phyloP scores from a whole-genome alignment of 2,888 invertebrate species.

The Serripes groenlandicus region DNA sequence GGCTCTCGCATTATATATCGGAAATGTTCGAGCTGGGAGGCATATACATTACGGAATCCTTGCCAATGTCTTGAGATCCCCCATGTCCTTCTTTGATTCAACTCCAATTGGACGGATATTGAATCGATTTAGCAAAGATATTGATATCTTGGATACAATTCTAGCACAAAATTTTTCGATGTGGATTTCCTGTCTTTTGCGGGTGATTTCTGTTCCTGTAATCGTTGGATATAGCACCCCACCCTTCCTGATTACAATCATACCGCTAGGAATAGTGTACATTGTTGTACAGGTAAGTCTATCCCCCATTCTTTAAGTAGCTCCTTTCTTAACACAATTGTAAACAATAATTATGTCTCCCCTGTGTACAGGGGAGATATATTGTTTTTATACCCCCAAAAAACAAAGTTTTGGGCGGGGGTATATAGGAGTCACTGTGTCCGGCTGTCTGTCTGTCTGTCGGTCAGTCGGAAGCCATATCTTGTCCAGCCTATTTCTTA shows the following conservation, averaged over 20 bases:
- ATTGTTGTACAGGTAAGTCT: constrained; percentile 81
- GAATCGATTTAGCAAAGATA: constrained; percentile 83
- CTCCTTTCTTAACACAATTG: too few relatives aligned
- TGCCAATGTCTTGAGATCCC: constrained; percentile 67
- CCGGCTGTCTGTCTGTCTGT: too few relatives aligned
- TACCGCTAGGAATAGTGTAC: constrained; percentile 82
- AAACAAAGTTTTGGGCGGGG: too few relatives aligned
- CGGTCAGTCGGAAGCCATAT: too few relatives aligned
- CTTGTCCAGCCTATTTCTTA: too few relatives aligned
- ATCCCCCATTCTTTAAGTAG: too few relatives aligned
- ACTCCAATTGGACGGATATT: constrained; percentile 80
- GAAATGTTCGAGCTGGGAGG: constrained; percentile 50
- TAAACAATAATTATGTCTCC: too few relatives aligned
- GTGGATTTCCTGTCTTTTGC: constrained; percentile 73
- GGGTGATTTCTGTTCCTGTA: constrained; percentile 76
- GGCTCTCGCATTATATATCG: constrained; percentile 48
- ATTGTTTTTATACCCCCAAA: too few relatives aligned
- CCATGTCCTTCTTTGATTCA: constrained; percentile 83
- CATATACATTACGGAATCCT: constrained; percentile 48
- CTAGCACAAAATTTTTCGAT: constrained; percentile 74
- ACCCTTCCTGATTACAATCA: constrained; percentile 74
- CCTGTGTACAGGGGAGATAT: too few relatives aligned
- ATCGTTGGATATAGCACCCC: constrained; percentile 81
- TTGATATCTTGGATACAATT: constrained; percentile 79
- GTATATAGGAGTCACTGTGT: too few relatives aligned